A percentile compares a stretch with the other conserved stretches of the same genome.
Conservation (phyloP, 2,888 invertebrate species). For the Flexamia atlantica region DNA sequence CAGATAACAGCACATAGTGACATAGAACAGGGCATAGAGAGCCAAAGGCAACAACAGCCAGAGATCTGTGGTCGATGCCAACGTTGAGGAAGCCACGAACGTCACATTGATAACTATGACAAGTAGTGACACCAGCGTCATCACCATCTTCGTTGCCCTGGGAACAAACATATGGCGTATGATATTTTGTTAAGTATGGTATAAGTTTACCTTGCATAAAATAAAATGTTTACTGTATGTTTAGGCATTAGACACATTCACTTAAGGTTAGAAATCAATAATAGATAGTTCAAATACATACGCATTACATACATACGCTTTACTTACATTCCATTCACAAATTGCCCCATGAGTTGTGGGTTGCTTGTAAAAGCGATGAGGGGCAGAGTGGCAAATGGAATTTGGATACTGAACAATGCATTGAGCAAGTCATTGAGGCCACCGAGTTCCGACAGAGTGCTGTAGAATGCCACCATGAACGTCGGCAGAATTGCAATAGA, state of each 20-base stretch:
- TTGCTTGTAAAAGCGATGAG: constrained; percentile 92
- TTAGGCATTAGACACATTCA: no score
- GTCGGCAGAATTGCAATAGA: constrained; percentile 88
- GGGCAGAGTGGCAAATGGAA: constrained; percentile 93
- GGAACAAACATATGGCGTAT: constrained; percentile 71
- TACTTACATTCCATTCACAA: constrained; percentile 85
- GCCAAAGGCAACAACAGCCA: constrained; percentile 73
- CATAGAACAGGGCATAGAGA: constrained; percentile 81
- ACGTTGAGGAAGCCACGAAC: constrained; percentile 77
- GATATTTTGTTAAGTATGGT: constrained; percentile 24
- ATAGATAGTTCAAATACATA: constrained; percentile 4
- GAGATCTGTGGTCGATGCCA: neutral
- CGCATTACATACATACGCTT: neutral
- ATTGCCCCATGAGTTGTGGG: constrained; percentile 88
- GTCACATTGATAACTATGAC: constrained; percentile 89
- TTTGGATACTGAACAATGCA: constrained; percentile 90
- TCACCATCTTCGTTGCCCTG: constrained; percentile 83
- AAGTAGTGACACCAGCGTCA: constrained; percentile 81
- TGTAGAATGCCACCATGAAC: constrained; percentile 83
- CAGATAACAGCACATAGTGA: constrained; percentile 86
- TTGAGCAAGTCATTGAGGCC: constrained; percentile 92
- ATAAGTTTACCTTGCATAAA: no score
- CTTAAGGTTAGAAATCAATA: no score
- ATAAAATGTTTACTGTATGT: no score
- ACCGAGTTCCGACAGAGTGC: constrained; percentile 83